These are phyloP conservation scores for Microcebus griseorufus DNA, from an alignment of 2,113 vertebrate species.

Conservation along the genomic window DNA sequence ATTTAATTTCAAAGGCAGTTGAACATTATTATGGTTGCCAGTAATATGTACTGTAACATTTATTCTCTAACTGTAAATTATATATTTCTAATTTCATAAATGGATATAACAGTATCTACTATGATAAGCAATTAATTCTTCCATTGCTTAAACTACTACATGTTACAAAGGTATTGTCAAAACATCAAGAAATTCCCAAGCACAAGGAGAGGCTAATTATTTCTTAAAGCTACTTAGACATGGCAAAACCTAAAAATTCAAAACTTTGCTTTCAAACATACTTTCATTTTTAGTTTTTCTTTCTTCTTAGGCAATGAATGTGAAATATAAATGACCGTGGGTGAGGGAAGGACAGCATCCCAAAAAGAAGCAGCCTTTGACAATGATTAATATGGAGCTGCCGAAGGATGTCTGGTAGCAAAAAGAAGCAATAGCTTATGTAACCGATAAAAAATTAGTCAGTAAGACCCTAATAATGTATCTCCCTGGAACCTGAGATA, in stretches of 20 bases:
- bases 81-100: constrained; percentile 7
- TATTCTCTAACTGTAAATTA: background rate
- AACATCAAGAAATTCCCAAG: constrained; percentile 37
- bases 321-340: constrained; percentile 25
- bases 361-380: constrained; percentile 22
- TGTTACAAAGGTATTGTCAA: constrained; percentile 13
- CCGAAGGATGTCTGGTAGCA: constrained; percentile 55
- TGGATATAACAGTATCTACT: background rate
- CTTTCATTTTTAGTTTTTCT: constrained; percentile 44
- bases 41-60: background rate
- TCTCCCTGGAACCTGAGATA: background rate
- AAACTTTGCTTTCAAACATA: background rate
- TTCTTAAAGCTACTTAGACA: constrained; percentile 41
- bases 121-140: constrained; percentile 31
- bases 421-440: constrained; percentile 46
- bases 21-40: background rate
- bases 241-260: constrained; percentile 34
- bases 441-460: constrained; percentile 54
- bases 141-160: background rate
- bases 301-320: background rate
- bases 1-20: constrained; percentile 29
- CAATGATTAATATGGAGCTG: constrained; percentile 55
- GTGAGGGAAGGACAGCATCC: constrained; percentile 22
- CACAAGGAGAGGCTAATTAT: constrained; percentile 12
- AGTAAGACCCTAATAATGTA: background rate